phyloP scores from a whole-genome alignment of 2,888 invertebrate genomes.

The Drosophila mercatorum region DNA sequence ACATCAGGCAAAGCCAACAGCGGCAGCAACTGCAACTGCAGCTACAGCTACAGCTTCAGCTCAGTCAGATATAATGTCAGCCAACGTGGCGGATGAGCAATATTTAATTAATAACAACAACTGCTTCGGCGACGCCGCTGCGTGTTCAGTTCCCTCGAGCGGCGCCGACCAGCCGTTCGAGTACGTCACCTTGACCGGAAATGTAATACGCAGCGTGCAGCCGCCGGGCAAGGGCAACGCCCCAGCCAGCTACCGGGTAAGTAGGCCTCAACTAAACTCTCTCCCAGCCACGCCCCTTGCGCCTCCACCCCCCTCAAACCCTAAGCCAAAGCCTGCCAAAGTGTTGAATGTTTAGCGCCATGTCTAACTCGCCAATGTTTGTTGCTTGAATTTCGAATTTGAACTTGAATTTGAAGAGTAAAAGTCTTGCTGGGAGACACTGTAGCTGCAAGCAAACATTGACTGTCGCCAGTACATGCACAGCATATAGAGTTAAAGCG shows the following conservation, averaged over 20 bases:
- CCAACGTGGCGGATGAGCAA: conserved; percentile 72
- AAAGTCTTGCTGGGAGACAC: background rate
- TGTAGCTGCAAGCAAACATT: background rate
- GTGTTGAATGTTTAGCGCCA: conserved; percentile 7
- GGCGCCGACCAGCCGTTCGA: conserved; percentile 80
- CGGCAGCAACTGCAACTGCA: conserved; percentile 46
- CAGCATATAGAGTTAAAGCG: background rate
- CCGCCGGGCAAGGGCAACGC: conserved; percentile 84
- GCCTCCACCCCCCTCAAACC: background rate
- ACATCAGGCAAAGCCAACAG: conserved; percentile 74
- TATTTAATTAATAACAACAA: conserved; percentile 59
- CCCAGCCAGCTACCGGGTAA: conserved; percentile 81
- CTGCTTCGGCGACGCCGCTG: conserved; percentile 24
- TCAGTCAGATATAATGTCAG: conserved; percentile 57
- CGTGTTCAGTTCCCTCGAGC: conserved; percentile 40
- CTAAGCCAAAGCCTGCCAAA: background rate
- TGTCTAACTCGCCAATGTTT: conserved; percentile 7
- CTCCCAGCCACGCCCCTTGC: background rate
- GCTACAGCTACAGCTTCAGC: conserved; percentile 46
- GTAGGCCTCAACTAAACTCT: conserved; percentile 31
- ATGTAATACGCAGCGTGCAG: conserved; percentile 84
- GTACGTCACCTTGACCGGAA: conserved; percentile 84
- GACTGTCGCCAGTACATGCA: background rate
- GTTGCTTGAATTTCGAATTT: background rate
- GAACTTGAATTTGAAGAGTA: background rate